Evolutionary conservation across 2,797 vertebrate species (phyloP).

Genomic region (Enteromius argenteus): DNA sequence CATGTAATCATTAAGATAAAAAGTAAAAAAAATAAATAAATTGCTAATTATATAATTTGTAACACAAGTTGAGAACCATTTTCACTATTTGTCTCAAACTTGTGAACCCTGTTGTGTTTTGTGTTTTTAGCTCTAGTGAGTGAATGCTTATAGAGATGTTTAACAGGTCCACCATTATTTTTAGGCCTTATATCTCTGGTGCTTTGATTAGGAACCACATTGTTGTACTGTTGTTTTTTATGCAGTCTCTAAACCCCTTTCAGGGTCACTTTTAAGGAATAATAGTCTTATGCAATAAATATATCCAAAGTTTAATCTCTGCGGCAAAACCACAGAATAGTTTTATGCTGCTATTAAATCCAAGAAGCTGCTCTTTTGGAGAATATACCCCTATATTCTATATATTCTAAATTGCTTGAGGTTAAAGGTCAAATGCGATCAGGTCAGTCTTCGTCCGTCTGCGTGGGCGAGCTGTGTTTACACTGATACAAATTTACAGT

Average conservation of each 20-base stretch:
- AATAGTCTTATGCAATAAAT: not conserved
- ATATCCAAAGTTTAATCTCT: not conserved
- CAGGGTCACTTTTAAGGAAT: not conserved
- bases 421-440: conserved; percentile 36
- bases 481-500: conserved; percentile 74
- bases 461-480: conserved; percentile 22
- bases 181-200: not conserved
- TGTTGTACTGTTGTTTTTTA: not conserved
- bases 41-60: not conserved
- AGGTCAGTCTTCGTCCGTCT: conserved; percentile 18
- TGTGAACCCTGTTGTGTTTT: not conserved
- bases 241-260: conserved; percentile 7
- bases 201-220: not conserved
- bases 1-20: not conserved
- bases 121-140: conserved; percentile 1
- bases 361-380: not conserved
- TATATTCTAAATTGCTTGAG: not conserved
- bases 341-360: not conserved
- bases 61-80: not conserved
- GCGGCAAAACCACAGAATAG: not conserved
- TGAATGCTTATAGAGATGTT: not conserved
- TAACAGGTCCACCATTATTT: not conserved
- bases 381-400: not conserved
- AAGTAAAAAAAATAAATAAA: not conserved
- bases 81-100: not conserved